These are phyloP conservation scores for Narcine bancroftii DNA, from an alignment of 2,113 vertebrate species.

Conservation along the genomic window DNA sequence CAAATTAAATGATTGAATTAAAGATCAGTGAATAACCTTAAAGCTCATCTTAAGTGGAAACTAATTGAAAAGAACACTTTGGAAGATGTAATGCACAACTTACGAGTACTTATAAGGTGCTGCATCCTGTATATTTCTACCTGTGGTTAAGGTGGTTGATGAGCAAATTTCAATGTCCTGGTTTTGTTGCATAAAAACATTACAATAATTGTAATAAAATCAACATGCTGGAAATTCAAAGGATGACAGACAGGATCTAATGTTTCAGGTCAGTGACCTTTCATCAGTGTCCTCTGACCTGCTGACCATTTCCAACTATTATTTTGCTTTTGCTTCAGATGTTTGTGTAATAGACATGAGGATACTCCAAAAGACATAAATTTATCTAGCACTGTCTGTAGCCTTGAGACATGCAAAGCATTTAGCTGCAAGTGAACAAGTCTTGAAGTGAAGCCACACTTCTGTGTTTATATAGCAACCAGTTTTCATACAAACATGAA, in stretches of 20 bases:
- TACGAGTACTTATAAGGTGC: not conserved
- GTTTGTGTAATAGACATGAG: not conserved
- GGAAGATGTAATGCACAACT: slow-evolving; percentile 54
- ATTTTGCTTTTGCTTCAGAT: no score
- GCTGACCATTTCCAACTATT: no score
- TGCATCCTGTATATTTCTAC: not conserved
- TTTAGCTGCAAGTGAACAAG: not conserved
- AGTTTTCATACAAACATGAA: not conserved
- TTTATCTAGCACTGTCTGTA: not conserved
- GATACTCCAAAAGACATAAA: not conserved
- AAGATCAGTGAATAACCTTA: slow-evolving; percentile 58
- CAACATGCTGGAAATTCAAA: no score
- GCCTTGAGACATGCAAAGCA: not conserved
- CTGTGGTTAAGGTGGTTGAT: not conserved
- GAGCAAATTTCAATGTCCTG: not conserved
- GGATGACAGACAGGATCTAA: no score
- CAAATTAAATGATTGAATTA: slow-evolving; percentile 40
- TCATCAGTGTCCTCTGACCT: no score
- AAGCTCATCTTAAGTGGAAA: slow-evolving; percentile 61
- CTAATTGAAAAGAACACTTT: slow-evolving; percentile 60
- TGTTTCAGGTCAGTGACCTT: no score
- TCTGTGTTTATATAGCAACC: not conserved
- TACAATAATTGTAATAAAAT: not conserved
- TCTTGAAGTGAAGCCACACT: not conserved
- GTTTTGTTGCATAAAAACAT: not conserved